Percentiles rank a stretch among this genome's conserved stretches.
These are phyloP conservation scores for Zaprionus taronus DNA, from an alignment of 1,140 invertebrate species.

Conservation along the genomic window DNA sequence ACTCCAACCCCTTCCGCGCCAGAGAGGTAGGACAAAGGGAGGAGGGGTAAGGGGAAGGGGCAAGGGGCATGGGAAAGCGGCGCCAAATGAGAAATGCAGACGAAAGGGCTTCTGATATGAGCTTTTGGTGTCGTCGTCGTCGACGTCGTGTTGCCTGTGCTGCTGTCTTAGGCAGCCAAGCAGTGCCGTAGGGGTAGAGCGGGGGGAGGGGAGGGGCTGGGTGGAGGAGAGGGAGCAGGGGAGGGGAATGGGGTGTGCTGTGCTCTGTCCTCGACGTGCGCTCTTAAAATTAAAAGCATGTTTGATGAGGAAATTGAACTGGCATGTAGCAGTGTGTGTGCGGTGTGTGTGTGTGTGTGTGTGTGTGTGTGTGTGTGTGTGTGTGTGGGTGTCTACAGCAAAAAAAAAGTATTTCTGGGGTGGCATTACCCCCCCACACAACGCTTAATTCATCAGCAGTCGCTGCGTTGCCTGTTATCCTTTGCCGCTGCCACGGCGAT, in stretches of 20 bases:
- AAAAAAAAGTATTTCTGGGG: slow-evolving; percentile 43
- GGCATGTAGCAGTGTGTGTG: slow-evolving; percentile 46
- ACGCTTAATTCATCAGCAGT: slow-evolving; percentile 56
- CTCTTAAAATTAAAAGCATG: slow-evolving; percentile 74
- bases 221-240: too few species aligned
- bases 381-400: slow-evolving; percentile 12
- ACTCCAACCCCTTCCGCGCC: slow-evolving; percentile 69
- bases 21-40: not conserved
- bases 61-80: not conserved
- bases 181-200: slow-evolving; percentile 1
- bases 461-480: slow-evolving; percentile 48
- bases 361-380: not conserved
- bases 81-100: slow-evolving; percentile 56
- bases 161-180: slow-evolving; percentile 38
- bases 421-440: slow-evolving; percentile 34
- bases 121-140: slow-evolving; percentile 32
- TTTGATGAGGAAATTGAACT: slow-evolving; percentile 72
- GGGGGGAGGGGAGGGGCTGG: not conserved
- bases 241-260: slow-evolving; percentile 2
- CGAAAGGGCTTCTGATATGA: slow-evolving; percentile 60
- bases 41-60: not conserved
- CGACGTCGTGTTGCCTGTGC: slow-evolving; percentile 14
- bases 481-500: slow-evolving; percentile 33
- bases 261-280: slow-evolving; percentile 56
- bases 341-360: slow-evolving; percentile 10